phyloP scores from a whole-genome alignment of 2,113 vertebrate species.

The Nyctibius bracteatus region DNA sequence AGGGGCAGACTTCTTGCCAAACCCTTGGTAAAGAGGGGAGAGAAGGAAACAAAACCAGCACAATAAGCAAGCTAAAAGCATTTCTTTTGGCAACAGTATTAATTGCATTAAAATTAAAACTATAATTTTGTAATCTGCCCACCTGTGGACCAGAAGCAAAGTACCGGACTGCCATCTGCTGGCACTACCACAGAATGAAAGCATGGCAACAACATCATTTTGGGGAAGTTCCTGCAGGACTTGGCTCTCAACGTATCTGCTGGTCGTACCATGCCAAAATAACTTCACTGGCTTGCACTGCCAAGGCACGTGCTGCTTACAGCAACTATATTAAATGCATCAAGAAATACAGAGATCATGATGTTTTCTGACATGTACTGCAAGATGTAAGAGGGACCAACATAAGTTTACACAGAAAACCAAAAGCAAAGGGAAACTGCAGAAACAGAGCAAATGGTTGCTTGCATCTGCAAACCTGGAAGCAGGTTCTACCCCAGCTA shows the following conservation, averaged over 20 bases:
- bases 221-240: background rate
- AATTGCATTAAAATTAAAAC: background rate
- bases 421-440: background rate
- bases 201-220: fast-evolving
- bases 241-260: background rate
- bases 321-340: background rate
- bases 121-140: background rate
- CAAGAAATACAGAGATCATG: background rate
- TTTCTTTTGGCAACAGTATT: background rate
- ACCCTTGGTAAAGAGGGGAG: background rate
- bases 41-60: background rate
- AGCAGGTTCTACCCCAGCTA: background rate
- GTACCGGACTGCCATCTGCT: constrained; percentile 74
- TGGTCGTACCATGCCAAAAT: background rate
- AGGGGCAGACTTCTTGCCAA: background rate
- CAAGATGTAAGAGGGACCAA: background rate
- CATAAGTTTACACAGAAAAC: background rate
- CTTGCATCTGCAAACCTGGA: background rate
- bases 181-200: background rate
- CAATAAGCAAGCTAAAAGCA: constrained; percentile 1
- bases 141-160: background rate
- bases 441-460: background rate
- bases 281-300: background rate
- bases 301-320: background rate
- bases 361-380: background rate